Conservation (phyloP, 2,888 invertebrate genomes). For the Sycophila texana region DNA sequence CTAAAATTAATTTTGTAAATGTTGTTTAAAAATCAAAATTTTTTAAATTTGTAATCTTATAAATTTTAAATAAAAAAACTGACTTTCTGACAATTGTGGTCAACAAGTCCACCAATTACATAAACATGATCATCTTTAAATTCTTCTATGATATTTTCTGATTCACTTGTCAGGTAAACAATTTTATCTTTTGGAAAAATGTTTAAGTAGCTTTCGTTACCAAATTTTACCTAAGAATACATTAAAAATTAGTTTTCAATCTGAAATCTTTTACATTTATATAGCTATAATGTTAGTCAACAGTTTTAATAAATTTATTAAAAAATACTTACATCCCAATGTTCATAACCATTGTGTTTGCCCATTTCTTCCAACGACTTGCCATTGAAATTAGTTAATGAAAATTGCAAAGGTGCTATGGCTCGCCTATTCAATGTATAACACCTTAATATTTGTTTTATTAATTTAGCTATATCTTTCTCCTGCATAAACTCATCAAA, state of each 20-base stretch:
- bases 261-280: background rate
- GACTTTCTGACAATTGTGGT: conserved; percentile 96
- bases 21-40: conserved; percentile 16
- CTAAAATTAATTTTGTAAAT: conserved; percentile 73
- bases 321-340: conserved; percentile 89
- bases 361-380: conserved; percentile 85
- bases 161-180: conserved; percentile 95
- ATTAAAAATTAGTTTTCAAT: conserved; percentile 4
- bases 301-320: background rate
- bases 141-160: conserved; percentile 87
- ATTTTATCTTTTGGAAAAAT: conserved; percentile 87
- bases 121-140: conserved; percentile 89
- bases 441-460: conserved; percentile 92
- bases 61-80: conserved; percentile 37
- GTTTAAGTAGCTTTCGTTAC: conserved; percentile 81
- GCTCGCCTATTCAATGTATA: conserved; percentile 94
- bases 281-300: background rate
- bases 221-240: conserved; percentile 81
- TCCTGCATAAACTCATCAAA: conserved; percentile 94
- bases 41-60: conserved; percentile 10
- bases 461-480: conserved; percentile 90
- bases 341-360: conserved; percentile 90
- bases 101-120: conserved; percentile 97
- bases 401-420: conserved; percentile 86
- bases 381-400: conserved; percentile 88